These are phyloP conservation scores for Premnoplex brunnescens DNA, from an alignment of 2,797 vertebrate species.

Conservation along the genomic window DNA sequence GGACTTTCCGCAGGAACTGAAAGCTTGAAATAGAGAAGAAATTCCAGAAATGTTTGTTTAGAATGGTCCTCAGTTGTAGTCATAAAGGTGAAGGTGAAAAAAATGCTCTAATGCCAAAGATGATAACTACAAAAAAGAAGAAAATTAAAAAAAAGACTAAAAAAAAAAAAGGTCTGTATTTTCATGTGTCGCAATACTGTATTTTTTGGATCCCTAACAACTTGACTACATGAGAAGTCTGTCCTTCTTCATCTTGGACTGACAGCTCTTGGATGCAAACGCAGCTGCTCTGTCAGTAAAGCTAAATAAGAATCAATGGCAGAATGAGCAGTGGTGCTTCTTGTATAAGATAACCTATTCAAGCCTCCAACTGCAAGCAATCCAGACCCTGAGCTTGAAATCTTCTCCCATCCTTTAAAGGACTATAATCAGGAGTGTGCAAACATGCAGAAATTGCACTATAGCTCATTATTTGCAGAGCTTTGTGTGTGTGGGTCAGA, in stretches of 20 bases:
- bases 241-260: not conserved
- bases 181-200: not conserved
- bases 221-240: not conserved
- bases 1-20: not conserved
- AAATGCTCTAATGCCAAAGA: not conserved
- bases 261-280: not conserved
- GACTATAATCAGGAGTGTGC: not conserved
- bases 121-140: not conserved
- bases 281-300: not conserved
- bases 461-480: not conserved
- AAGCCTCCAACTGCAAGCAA: not conserved
- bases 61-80: not conserved
- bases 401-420: not conserved
- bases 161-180: not conserved
- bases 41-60: slow-evolving; percentile 1
- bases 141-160: not conserved
- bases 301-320: not conserved
- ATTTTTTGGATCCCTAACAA: not conserved
- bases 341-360: not conserved
- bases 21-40: not conserved
- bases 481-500: not conserved
- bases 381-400: not conserved
- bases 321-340: not conserved
- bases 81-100: not conserved
- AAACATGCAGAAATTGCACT: not conserved